Evolutionary conservation across 2,797 vertebrate genomes (phyloP).

Genomic region (Mormyrops attenuatus): DNA sequence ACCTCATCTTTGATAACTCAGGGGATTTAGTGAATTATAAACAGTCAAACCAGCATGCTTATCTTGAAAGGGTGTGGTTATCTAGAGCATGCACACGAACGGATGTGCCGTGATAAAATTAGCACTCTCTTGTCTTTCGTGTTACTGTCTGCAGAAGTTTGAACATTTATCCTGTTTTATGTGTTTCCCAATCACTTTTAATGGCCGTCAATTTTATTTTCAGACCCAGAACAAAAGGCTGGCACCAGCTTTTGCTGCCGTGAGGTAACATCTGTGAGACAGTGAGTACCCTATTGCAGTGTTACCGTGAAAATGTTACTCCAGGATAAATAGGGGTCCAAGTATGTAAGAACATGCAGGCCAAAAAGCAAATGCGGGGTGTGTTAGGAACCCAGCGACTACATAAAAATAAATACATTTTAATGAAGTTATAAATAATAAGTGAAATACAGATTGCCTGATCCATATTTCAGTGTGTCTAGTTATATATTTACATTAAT

Average conservation of each 20-base stretch:
- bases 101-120: background rate
- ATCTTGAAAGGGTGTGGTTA: conserved; percentile 7
- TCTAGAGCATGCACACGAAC: background rate
- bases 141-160: background rate
- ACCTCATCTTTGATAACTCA: background rate
- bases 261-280: background rate
- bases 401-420: background rate
- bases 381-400: background rate
- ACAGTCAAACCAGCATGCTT: background rate
- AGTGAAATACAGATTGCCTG: background rate
- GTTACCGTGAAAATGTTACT: background rate
- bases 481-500: background rate
- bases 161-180: background rate
- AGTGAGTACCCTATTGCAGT: background rate
- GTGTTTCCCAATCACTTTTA: background rate
- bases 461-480: background rate
- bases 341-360: background rate
- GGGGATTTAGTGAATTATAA: background rate
- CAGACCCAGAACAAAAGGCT: background rate
- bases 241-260: background rate
- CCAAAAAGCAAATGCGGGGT: background rate
- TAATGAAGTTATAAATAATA: background rate
- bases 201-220: background rate
- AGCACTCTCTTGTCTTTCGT: background rate
- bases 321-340: background rate